Evolutionary conservation across 1,140 invertebrate genomes (phyloP), one percentile per base, ranked within the genome.

Genomic region (Drosophila bocki): DNA sequence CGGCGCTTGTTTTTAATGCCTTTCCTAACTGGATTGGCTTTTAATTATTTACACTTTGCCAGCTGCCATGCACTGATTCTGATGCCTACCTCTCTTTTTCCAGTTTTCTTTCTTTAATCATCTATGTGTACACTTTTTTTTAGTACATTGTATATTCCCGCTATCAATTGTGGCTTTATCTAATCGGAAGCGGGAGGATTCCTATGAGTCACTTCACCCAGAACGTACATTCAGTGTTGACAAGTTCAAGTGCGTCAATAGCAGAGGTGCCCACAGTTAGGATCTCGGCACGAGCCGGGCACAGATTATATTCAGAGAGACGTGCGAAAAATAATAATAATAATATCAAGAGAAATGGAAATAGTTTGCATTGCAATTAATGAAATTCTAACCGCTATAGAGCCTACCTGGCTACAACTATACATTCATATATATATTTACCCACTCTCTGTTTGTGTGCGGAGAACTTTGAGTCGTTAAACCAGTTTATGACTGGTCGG

Each of bases 401-500:
- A 50, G 70, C 47, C 39, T 57, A 71, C 64, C 68, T 71, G 68
- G 7, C 37, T 51, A 50, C 15, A 19, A 26, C 13, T 37, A 37
- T 17, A 9, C 3, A 17, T 41, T n/a, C 53, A 35, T n/a, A n/a
- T 6, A 13, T 75, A 37, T 33, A 35, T 58, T 39, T 35, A 41
- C 12, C 32, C 22, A 3, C 17, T 19, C 61, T 15, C 22, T 26
- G 22, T 19, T 7, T 26, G 19, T 47, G 12, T 47, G 19, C 6
- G 42, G 12, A 48, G 45, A 48, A 87, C 75, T 60, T 65, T 54
- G 78, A 86, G 82, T 87, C 75, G 83, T 65, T 86, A 86, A 87
- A 86, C 82, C 83, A 86, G 82, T 86, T 86, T 87, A 81, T 69
- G 82, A 87, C 83, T 82, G 70, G 82, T 47, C 75, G 72, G 60